phyloP scores from a whole-genome alignment of 2,888 invertebrate species.

The Platynereis dumerilii region DNA sequence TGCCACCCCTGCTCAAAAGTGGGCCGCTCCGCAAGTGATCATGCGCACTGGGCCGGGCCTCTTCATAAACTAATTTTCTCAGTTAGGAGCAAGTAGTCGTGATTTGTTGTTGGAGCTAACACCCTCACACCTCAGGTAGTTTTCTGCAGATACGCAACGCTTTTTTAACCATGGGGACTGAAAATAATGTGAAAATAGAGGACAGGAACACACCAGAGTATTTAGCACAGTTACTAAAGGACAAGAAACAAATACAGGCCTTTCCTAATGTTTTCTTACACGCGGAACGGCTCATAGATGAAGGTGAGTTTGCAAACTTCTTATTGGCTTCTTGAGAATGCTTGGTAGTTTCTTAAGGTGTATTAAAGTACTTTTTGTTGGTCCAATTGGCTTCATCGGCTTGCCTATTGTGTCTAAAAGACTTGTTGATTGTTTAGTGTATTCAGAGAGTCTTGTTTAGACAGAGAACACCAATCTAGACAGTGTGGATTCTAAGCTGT shows the following conservation, averaged over 20 bases:
- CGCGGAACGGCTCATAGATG: slow-evolving; percentile 97
- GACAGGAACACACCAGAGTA: slow-evolving; percentile 77
- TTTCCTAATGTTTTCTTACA: slow-evolving; percentile 99
- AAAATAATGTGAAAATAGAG: slow-evolving; percentile 35
- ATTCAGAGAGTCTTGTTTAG: too few relatives aligned
- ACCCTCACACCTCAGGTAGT: slow-evolving; percentile 42
- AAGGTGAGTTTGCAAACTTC: slow-evolving; percentile 76
- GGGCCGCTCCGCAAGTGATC: slow-evolving; percentile 30
- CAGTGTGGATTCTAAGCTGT: too few relatives aligned
- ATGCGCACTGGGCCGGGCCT: slow-evolving; percentile 58
- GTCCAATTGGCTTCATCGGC: too few relatives aligned
- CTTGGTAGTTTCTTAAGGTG: too few relatives aligned
- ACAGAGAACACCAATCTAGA: too few relatives aligned
- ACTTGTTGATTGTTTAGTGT: too few relatives aligned
- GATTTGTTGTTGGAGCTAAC: slow-evolving; percentile 53
- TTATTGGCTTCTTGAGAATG: not conserved
- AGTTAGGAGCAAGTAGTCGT: slow-evolving; percentile 43
- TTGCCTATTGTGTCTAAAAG: too few relatives aligned
- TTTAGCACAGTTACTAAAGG: slow-evolving; percentile 99
- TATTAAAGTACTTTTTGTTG: too few relatives aligned
- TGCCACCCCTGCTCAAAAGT: slow-evolving; percentile 17
- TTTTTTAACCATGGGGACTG: slow-evolving; percentile 54
- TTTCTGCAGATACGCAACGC: too few relatives aligned
- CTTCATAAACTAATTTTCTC: slow-evolving; percentile 57
- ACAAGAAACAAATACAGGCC: slow-evolving; percentile 99